Conservation (phyloP, 1,140 invertebrate species). For the Lepidurus arcticus region DNA sequence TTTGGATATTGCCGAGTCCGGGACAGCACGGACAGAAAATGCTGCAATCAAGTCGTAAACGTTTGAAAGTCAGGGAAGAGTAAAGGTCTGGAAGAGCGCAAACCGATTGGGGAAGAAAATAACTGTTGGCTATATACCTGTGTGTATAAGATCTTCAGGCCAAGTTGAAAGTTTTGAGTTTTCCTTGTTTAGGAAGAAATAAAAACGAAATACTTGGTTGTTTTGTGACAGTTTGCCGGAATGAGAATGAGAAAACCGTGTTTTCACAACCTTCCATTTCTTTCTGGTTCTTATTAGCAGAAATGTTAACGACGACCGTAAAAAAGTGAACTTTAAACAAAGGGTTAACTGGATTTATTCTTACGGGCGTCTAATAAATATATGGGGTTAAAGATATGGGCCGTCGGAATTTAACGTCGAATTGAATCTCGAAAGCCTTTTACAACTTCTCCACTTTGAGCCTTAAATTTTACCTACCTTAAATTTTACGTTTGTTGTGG, state of each 20-base stretch:
- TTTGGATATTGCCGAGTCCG: not conserved
- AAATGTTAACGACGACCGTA: too few species aligned
- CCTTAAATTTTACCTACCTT: too few species aligned
- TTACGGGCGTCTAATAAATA: too few species aligned
- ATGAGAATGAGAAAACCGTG: not conserved
- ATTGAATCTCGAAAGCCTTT: too few species aligned
- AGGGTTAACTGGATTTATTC: too few species aligned
- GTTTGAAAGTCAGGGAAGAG: not conserved
- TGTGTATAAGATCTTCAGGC: not conserved
- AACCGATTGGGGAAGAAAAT: not conserved
- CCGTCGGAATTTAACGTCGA: too few species aligned
- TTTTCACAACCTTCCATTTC: not conserved
- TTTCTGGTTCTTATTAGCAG: not conserved
- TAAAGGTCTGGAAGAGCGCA: not conserved
- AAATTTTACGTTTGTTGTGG: too few species aligned
- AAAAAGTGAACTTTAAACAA: too few species aligned
- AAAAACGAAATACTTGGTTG: not conserved
- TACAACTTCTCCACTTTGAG: too few species aligned
- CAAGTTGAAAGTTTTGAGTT: not conserved
- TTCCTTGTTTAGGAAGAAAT: not conserved
- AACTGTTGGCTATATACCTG: not conserved
- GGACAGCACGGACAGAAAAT: not conserved
- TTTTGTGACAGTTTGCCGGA: not conserved
- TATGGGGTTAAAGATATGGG: too few species aligned
- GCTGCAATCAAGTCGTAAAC: slow-evolving; percentile 21